Evolutionary conservation across 2,888 invertebrate genomes (phyloP), one percentile per base, ranked within the genome.

Genomic region (Acrobasis repandana): DNA sequence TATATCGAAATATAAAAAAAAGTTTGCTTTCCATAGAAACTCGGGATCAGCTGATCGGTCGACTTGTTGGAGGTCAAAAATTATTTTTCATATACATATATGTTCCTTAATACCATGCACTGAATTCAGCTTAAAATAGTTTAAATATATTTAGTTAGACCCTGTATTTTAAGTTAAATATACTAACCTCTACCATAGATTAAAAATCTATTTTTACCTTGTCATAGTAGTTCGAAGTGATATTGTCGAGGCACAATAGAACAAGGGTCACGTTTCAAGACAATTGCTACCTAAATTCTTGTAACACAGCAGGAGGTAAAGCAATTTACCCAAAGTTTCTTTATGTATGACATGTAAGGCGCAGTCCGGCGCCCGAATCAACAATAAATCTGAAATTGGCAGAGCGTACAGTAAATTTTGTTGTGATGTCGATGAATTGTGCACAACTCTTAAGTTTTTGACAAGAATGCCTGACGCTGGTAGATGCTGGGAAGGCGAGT

Each of bases 401-500:
- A 69, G 67, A 74, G 76, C 71, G 74, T 67, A 75, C 73, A 76
- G 74, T 74, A 74, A 79, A 80, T 80, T 76, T 80, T 76, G 70
- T 74, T 75, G 75, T 75, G 76, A 77, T 76, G 76, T 73, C 79
- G 73, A 78, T 80, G 79, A 77, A 80, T 79, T 81, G 80, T 78
- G 73, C 71, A 73, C 68, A 79, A 74, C 75, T 77, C 74, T 66
- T 63, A 80, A 86, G 76, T 85, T 83, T 72, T 67, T 67, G 69
- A 75, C 69, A 84, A 77, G 79, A 82, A 80, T 79, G 76, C 71
- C 68, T 72, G 68, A 59, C 70, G 58, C 67, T 66, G 67, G 67
- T 67, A 64, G 68, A 14, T 73, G 73, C 71, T 69, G 67, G 70
- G 71, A 65, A 74, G 76, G n/a, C 2, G 28, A 28, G 28, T 28